Percentiles rank a stretch among this genome's conserved stretches.
Evolutionary conservation across 23 tunicate genomes (phyloP).

Genomic region (Trididemnum clinides): DNA sequence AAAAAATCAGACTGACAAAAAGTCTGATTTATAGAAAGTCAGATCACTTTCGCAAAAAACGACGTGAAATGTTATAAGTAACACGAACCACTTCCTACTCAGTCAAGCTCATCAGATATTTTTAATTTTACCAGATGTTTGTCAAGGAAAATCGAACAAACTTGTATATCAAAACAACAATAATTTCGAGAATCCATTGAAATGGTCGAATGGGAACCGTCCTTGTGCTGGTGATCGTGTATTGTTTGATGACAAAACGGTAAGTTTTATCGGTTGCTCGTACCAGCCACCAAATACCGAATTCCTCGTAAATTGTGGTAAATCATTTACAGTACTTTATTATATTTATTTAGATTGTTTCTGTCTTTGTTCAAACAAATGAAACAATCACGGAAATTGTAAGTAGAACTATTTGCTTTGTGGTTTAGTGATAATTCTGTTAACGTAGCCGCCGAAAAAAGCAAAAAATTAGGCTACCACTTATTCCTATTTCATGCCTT

Average conservation of each 20-base stretch:
- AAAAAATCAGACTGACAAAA: too few species aligned
- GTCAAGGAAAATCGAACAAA: conserved; percentile 7
- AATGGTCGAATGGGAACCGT: conserved; percentile 52
- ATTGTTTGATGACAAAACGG: conserved; percentile 39
- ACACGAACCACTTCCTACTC: too few species aligned
- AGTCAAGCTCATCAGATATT: too few species aligned
- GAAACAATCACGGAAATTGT: conserved; percentile 63
- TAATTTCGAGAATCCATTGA: conserved; percentile 55
- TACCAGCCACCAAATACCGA: neutral
- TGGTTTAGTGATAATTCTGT: neutral
- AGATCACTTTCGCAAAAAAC: too few species aligned
- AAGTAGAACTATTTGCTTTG: neutral
- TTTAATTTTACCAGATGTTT: too few species aligned
- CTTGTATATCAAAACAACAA: conserved; percentile 36
- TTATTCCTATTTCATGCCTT: too few species aligned
- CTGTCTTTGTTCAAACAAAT: conserved; percentile 67
- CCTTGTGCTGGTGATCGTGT: conserved; percentile 83
- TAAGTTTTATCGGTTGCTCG: neutral
- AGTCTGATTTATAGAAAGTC: too few species aligned
- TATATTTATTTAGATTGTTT: conserved; percentile 39
- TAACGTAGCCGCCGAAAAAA: neutral
- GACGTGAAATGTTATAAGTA: too few species aligned
- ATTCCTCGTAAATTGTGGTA: neutral
- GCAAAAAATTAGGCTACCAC: too few species aligned
- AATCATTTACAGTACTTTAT: neutral